These are phyloP conservation scores for Thera britannica DNA, from an alignment of 2,888 invertebrate genomes.

Conservation along the genomic window DNA sequence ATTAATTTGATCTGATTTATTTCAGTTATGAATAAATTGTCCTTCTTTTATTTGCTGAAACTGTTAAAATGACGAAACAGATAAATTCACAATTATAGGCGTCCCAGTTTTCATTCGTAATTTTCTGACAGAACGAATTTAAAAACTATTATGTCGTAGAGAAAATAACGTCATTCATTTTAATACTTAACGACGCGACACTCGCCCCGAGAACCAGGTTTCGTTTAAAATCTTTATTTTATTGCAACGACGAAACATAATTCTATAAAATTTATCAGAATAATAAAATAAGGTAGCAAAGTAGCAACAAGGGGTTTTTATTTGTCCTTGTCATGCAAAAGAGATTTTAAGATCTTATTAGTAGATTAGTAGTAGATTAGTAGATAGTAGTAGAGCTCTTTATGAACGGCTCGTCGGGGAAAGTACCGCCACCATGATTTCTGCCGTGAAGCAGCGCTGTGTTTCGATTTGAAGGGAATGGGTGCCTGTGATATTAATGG, in stretches of 20 bases:
- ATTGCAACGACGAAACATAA: constrained; percentile 4
- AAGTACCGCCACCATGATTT: background rate
- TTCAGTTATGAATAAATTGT: too few relatives aligned
- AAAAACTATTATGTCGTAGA: constrained; percentile 40
- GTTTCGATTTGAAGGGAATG: too few relatives aligned
- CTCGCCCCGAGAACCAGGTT: constrained; percentile 17
- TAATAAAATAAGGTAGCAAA: background rate
- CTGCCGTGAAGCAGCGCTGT: too few relatives aligned
- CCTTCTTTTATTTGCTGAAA: background rate
- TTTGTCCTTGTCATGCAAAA: background rate
- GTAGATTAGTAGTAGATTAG: too few relatives aligned
- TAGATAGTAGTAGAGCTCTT: background rate
- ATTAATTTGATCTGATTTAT: too few relatives aligned
- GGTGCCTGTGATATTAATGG: too few relatives aligned
- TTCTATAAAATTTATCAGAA: background rate
- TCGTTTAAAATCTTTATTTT: constrained; percentile 25
- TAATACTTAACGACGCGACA: constrained; percentile 31
- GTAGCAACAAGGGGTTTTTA: background rate
- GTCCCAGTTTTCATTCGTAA: constrained; percentile 25
- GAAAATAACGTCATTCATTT: constrained; percentile 41
- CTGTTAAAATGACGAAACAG: constrained; percentile 3
- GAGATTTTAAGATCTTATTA: background rate
- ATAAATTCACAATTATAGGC: background rate
- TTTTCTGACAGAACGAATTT: constrained; percentile 32
- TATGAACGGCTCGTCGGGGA: background rate